Conservation (phyloP, 64 coral and sea anemone species). For the Pocillopora damicornis region DNA sequence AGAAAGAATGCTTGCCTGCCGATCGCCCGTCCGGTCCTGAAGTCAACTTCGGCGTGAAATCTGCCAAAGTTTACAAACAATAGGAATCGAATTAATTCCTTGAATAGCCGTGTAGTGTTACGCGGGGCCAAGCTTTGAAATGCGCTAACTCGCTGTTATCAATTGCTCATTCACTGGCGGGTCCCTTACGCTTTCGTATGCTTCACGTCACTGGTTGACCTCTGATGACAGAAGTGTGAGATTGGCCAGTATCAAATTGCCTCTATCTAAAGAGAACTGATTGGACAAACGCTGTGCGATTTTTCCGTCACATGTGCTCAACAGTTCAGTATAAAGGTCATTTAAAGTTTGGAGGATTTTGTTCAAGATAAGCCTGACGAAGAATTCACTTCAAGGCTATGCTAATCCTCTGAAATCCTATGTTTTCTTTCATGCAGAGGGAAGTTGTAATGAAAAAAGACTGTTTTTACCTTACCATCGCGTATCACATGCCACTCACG, state of each 20-base stretch:
- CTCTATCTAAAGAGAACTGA: not conserved
- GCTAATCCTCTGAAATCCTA: not conserved
- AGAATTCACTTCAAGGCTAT: not conserved
- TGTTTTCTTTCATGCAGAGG: constrained; percentile 12
- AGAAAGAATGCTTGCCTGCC: not conserved
- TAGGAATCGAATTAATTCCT: constrained; percentile 16
- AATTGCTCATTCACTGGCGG: not conserved
- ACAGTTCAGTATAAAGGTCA: not conserved
- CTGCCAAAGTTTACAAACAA: constrained; percentile 11
- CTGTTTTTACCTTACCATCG: not conserved
- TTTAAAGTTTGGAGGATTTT: not conserved
- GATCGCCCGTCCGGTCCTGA: not conserved
- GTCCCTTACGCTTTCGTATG: not conserved
- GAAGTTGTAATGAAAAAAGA: not conserved
- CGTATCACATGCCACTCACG: not conserved
- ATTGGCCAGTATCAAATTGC: constrained; percentile 14
- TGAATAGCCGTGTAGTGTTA: constrained; percentile 15
- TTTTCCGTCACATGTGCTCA: not conserved
- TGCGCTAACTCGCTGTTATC: not conserved
- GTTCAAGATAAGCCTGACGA: not conserved
- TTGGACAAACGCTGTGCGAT: not conserved
- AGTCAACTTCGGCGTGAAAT: constrained; percentile 8
- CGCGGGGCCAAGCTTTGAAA: not conserved
- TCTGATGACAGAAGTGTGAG: not conserved
- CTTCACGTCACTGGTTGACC: not conserved